Evolutionary conservation across 2,113 vertebrate genomes (phyloP).

Genomic region (Sterna hirundo): DNA sequence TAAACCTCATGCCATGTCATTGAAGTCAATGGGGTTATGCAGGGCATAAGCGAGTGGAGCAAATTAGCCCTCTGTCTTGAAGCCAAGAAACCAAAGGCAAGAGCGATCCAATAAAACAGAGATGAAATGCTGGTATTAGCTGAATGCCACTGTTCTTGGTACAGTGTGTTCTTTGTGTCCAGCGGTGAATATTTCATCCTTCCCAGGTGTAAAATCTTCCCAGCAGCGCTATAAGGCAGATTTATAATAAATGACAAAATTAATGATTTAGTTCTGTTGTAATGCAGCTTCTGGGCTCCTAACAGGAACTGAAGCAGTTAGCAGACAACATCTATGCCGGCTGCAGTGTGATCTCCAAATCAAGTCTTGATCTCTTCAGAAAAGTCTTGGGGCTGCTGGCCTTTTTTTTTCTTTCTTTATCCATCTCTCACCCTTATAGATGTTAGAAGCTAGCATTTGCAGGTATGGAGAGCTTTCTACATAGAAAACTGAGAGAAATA

Average conservation of each 20-base stretch:
- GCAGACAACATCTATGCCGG: background rate
- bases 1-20: slow-evolving; percentile 26
- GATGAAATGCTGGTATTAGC: slow-evolving; percentile 38
- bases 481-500: background rate
- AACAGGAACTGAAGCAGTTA: background rate
- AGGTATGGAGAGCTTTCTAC: background rate
- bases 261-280: background rate
- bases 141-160: slow-evolving; percentile 23
- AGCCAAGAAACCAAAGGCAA: slow-evolving; percentile 33
- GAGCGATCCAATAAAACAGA: slow-evolving; percentile 29
- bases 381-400: background rate
- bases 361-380: background rate
- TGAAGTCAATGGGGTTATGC: slow-evolving; percentile 39
- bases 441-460: background rate
- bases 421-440: background rate
- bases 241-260: slow-evolving; percentile 27
- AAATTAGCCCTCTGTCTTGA: slow-evolving; percentile 40
- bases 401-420: background rate
- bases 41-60: slow-evolving; percentile 1
- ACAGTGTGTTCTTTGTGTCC: slow-evolving; percentile 8
- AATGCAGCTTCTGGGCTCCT: slow-evolving; percentile 17
- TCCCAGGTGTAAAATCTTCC: slow-evolving; percentile 53
- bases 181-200: slow-evolving; percentile 35
- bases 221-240: background rate
- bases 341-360: background rate